phyloP scores from a whole-genome alignment of 2,888 invertebrate genomes.

The Ametastegia equiseti region DNA sequence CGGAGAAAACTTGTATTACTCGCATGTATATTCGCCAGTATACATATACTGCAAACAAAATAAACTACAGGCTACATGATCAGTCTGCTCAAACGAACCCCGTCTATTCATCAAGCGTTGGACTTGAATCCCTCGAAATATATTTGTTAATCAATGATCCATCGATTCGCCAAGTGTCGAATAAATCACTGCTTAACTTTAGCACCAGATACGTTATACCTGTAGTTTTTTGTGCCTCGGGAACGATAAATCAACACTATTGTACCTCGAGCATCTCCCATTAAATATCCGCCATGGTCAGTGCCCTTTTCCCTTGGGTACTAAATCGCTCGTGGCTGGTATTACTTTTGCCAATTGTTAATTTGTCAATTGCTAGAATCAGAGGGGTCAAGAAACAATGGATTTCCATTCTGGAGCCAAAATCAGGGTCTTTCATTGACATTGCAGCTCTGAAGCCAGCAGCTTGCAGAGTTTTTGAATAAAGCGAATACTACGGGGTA shows the following conservation, averaged over 20 bases:
- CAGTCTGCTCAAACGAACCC: not conserved
- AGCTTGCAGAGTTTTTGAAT: not conserved
- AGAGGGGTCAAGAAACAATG: not conserved
- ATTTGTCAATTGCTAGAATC: not conserved
- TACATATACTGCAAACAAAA: not conserved
- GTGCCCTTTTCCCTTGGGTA: not conserved
- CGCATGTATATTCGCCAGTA: not conserved
- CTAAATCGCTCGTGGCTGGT: not conserved
- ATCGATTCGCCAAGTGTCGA: not conserved
- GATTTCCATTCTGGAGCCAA: not conserved
- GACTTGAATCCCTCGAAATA: not conserved
- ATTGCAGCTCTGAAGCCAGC: not conserved
- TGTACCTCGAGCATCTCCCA: not conserved
- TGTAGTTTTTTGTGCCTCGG: not conserved
- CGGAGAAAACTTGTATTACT: not conserved
- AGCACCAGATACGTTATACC: not conserved
- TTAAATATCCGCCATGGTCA: not conserved
- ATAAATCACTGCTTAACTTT: constrained; percentile 6
- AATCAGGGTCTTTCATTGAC: not conserved
- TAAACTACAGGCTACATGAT: not conserved
- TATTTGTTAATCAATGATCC: not conserved
- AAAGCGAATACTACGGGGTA: not conserved
- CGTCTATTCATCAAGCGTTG: not conserved
- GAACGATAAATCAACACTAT: constrained; percentile 17
- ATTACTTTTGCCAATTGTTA: constrained; percentile 15